Evolutionary conservation across 2,888 invertebrate genomes (phyloP), one percentile per base, ranked within the genome.

Genomic region (Lithophane ornitopus): DNA sequence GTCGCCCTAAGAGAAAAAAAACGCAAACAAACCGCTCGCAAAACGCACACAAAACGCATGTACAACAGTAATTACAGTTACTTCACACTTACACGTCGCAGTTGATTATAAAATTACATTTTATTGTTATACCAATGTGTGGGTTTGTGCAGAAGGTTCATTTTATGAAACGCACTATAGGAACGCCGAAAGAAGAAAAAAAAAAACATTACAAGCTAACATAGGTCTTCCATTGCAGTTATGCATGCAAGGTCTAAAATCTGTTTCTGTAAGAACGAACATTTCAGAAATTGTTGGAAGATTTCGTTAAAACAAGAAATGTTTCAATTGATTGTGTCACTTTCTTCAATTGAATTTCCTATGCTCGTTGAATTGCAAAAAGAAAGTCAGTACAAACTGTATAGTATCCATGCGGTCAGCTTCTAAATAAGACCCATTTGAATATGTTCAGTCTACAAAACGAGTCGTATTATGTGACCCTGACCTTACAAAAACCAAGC

Each of bases 61-160:
- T 74, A 62, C 82, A 68, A 63, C 74, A 77, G 58, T 76, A 86
- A 87, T 86, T 81, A 81, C 69, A 75, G 73, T 76, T 80, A 85
- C 79, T 83, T 83, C 72, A 77, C 88, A 88, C 87, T 79, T 76
- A 46, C 78, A 81, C 78, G 85, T 85, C 87, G 76, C 70, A 49
- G 69, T 77, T 78, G 87, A 84, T 88, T 84, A 80, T 85, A 84
- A 80, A 88, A 88, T 82, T 87, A 82, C 76, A 74, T 86, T 85
- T 88, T 82, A 81, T 87, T 86, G 84, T 87, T 76, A 80, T 81
- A 56, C 77, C 78, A 54, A 9, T 49, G 16, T 19, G 39, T 2
- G 2, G 56, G 3, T 11, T 34, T 26, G 14, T 9, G 0, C 85
- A 85, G 85, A 81, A 83, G 68, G 3, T 0, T 26, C 26, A 67